phyloP scores from a whole-genome alignment of 2,113 vertebrate genomes.

The Anguilla rostrata region DNA sequence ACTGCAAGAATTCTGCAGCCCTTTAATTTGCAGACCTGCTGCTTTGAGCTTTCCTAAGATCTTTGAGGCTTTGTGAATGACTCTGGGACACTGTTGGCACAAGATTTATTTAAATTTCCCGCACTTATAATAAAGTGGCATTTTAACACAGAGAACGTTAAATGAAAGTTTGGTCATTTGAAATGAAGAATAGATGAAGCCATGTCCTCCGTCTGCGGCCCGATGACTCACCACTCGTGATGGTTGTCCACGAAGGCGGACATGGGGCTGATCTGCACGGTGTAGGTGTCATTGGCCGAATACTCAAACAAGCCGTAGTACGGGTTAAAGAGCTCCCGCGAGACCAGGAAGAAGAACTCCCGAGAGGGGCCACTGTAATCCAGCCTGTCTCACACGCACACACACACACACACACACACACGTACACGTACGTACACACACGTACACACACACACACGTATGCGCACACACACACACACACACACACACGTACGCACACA shows the following conservation, averaged over 20 bases:
- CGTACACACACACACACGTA: not conserved
- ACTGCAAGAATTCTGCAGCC: not conserved
- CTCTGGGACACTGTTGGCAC: not conserved
- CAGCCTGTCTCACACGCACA: slow-evolving; percentile 69
- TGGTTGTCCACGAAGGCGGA: slow-evolving; percentile 99
- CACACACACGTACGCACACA: slow-evolving; percentile 23
- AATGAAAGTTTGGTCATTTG: not conserved
- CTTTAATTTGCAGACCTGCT: not conserved
- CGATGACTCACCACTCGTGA: slow-evolving; percentile 87
- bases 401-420: slow-evolving; percentile 19
- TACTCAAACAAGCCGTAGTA: slow-evolving; percentile 99
- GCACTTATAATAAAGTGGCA: not conserved
- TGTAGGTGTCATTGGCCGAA: slow-evolving; percentile 98
- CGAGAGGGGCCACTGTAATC: slow-evolving; percentile 98
- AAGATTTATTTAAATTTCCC: not conserved
- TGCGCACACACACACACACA: not conserved
- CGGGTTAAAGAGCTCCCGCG: slow-evolving; percentile 96
- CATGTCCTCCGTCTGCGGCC: not conserved
- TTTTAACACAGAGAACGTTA: not conserved
- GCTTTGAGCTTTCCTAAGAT: not conserved
- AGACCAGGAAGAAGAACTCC: slow-evolving; percentile 98
- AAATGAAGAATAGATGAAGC: not conserved
- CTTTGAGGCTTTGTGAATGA: not conserved
- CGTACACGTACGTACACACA: not conserved
- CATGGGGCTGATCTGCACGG: slow-evolving; percentile 99